A percentile compares a stretch with the other conserved stretches of the same genome.
Evolutionary conservation across 1,140 invertebrate genomes (phyloP).

Genomic region (Andrena cerasifolii): DNA sequence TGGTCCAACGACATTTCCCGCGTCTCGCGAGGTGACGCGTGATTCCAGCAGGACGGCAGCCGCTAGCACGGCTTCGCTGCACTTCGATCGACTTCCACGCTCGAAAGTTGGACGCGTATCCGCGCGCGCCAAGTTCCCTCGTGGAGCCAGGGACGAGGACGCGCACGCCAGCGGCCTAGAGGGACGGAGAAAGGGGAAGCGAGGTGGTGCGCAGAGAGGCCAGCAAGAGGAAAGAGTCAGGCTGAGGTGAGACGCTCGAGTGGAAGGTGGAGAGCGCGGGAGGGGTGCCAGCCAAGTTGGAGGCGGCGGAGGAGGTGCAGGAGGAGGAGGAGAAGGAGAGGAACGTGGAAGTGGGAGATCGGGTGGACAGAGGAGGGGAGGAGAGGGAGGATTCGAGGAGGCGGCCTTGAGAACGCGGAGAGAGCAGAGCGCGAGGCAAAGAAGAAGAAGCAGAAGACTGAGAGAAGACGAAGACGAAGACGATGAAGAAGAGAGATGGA

Average conservation of each 20-base stretch:
- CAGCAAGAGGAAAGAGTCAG: conserved; percentile 7
- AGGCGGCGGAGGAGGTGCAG: conserved; percentile 61
- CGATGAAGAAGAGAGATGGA: conserved; percentile 38
- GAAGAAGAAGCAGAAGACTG: conserved; percentile 52
- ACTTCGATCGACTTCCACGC: conserved; percentile 52
- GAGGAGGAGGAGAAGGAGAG: conserved; percentile 51
- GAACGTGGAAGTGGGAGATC: conserved; percentile 43
- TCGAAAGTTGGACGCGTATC: conserved; percentile 48
- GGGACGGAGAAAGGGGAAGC: neutral
- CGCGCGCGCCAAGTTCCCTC: conserved; percentile 40
- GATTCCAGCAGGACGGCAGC: conserved; percentile 36
- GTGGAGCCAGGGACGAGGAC: conserved; percentile 29
- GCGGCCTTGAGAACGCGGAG: conserved; percentile 80
- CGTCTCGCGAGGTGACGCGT: conserved; percentile 60
- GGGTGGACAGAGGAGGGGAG: conserved; percentile 44
- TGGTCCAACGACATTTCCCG: conserved; percentile 68
- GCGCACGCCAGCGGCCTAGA: neutral
- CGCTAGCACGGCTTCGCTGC: conserved; percentile 33
- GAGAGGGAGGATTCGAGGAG: conserved; percentile 75
- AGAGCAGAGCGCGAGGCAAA: conserved; percentile 59
- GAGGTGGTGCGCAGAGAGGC: neutral
- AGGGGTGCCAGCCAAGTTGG: conserved; percentile 25
- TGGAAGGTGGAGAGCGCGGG: conserved; percentile 32
- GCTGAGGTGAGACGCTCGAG: conserved; percentile 50
- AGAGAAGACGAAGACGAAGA: conserved; percentile 27